Conservation (phyloP, 2,888 invertebrate species). For the Lydus trimaculatus region DNA sequence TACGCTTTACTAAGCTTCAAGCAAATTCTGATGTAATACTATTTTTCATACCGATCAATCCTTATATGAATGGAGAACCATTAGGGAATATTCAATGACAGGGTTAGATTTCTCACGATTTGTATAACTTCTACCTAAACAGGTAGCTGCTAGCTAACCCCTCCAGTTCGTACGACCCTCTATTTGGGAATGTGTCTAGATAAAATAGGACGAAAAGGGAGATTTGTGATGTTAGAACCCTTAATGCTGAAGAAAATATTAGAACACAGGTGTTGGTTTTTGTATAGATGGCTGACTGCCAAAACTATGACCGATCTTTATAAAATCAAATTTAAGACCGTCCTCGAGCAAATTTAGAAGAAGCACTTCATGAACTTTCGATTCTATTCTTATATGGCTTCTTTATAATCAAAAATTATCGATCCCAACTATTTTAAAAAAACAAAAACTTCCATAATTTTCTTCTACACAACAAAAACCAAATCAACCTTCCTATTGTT, state of each 20-base stretch:
- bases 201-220: too few relatives aligned
- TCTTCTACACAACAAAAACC: neutral
- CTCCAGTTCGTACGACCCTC: too few relatives aligned
- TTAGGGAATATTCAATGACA: neutral
- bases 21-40: neutral
- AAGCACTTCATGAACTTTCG: neutral
- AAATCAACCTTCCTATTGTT: neutral
- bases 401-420: neutral
- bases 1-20: neutral
- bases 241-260: neutral
- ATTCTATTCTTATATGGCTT: neutral
- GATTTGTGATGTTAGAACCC: too few relatives aligned
- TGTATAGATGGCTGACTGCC: neutral
- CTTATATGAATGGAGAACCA: neutral
- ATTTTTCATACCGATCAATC: neutral
- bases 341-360: constrained; percentile 1
- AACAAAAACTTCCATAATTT: neutral
- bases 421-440: too few relatives aligned
- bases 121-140: too few relatives aligned
- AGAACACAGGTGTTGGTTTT: neutral
- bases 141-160: too few relatives aligned
- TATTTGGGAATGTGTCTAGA: too few relatives aligned
- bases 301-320: neutral
- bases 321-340: neutral
- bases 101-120: too few relatives aligned